Base-by-base conservation (phyloP, 2,113 vertebrate species). In the Brachionichthys hirsutus region DNA sequence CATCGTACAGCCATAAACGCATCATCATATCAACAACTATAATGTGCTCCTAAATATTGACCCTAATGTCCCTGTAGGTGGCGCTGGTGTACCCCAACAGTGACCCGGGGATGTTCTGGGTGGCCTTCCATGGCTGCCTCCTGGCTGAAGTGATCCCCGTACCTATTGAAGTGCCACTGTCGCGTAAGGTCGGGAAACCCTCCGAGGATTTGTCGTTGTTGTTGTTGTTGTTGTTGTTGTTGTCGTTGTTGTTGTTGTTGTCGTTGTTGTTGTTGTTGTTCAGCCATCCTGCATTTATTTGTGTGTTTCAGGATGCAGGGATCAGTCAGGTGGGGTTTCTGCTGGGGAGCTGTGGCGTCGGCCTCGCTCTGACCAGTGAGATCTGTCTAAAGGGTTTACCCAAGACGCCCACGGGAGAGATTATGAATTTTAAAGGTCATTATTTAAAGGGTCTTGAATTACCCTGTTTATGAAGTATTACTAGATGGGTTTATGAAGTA, bases 81-180 rank as follows among this genome's bases (percentile, higher is more conserved):
- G 96, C 96, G 38, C 90, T 99, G 20, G 96, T 99, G 80, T 99
- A 95, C 48, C 96, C 97, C 73, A 99, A 99, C 92, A 99, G 96
- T 47, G 97, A 98, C 88, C 97, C 97, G 0, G 95, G 95, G 61
- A 98, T 98, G 96, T 99, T 98, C 74, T 95, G 94, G 93, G 96
- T 99, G 83, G 96, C 96, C 0, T 98, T 99, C 83, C 98, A 95
- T 2, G 96, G 96, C 73, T 99, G 97, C 88, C 93, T 99, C 2
- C 92, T 99, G 49, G 96, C 96, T 63, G 96, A 98, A 87, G 94
- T 99, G 65, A 96, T 99, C 61, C 97, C 97, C 70, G 96, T 99
- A 73, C 97, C 97, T 51, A 98, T 98, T 78, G 97, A 99, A 89
- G 97, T 99, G 63, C 97, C 97, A 47, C 92, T 98, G 70, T 96